Base-by-base conservation (phyloP, 2,888 invertebrate genomes). In the Mimas tiliae region DNA sequence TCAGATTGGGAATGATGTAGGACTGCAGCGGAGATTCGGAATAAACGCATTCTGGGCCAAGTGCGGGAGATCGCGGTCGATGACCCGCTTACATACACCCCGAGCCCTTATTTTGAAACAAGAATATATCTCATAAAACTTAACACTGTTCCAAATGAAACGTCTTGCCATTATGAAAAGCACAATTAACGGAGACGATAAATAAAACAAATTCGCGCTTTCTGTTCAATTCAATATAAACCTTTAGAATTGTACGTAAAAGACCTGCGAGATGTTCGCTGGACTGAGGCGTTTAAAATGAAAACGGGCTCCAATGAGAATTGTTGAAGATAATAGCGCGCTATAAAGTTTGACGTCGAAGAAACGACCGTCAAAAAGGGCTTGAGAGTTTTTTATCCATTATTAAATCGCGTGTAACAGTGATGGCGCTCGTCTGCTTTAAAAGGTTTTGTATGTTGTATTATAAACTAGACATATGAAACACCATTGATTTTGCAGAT, bases 41-140 rank as follows among this genome's bases (percentile, higher is more conserved):
- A 86, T 89, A 86, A 58, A 90, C 86, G 85, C 88, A 90, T 91
- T 90, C 88, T 89, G 88, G 86, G 86, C 85, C 88, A 87, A 89
- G 78, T 81, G 81, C 85, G 80, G 78, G 83, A 78, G 89, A 86
- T 81, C 72, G 84, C 81, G 89, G 93, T 87, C 93, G 86, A 78
- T 80, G 89, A 82, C 91, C 90, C 84, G 79, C 82, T 82, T 85
- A 78, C 78, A 74, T 77, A 79, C 78, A 75, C 84, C 82, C 79
- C 75, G 71, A 78, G 72, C 76, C 75, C 79, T 77, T 75, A 79
- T 78, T 83, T 81, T 80, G 78, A 84, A 87, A 83, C 81, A 85
- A 83, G 72, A 80, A 79, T 83, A 81, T 80, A 74, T 67, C 73
- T 75, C 77, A 70, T 79, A 79, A 82, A 81, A 74, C 69, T 83